phyloP scores from a whole-genome alignment of 2,797 vertebrate species.

The Aldrovandia affinis region DNA sequence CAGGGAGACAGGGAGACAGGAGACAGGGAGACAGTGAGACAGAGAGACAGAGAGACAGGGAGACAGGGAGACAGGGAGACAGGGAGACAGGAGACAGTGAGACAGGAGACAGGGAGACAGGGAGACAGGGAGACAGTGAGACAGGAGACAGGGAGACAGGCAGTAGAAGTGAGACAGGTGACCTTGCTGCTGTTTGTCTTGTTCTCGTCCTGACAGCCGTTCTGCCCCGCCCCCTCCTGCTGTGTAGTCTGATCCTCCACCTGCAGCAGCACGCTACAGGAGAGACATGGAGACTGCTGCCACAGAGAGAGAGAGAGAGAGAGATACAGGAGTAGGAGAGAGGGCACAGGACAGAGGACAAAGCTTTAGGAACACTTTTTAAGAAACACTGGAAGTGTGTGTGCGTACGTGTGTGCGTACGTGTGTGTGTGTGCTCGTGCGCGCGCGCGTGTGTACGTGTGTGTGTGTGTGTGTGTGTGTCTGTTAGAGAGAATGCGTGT shows the following conservation, averaged over 20 bases:
- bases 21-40: too few relatives aligned
- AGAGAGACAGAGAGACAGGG: constrained; percentile 28
- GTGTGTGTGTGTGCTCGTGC: background rate
- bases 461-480: too few relatives aligned
- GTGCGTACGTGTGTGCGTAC: background rate
- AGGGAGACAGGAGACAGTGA: too few relatives aligned
- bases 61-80: too few relatives aligned
- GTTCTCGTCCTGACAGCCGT: constrained; percentile 81
- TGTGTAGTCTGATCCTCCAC: constrained; percentile 66
- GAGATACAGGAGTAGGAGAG: constrained; percentile 2
- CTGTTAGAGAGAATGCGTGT: too few relatives aligned
- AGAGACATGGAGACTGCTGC: constrained; percentile 76
- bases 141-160: too few relatives aligned
- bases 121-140: too few relatives aligned
- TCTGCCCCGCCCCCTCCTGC: constrained; percentile 79
- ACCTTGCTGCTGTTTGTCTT: constrained; percentile 82
- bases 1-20: too few relatives aligned
- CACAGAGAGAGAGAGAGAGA: background rate
- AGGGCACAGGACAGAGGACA: too few relatives aligned
- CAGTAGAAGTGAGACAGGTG: too few relatives aligned
- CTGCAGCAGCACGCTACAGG: constrained; percentile 73
- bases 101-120: too few relatives aligned
- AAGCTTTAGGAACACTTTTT: too few relatives aligned
- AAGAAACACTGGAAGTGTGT: constrained; percentile 32
- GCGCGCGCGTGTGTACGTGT: background rate